Base-by-base conservation (phyloP, 2,113 vertebrate genomes). In the Sceloporus tristichus region DNA sequence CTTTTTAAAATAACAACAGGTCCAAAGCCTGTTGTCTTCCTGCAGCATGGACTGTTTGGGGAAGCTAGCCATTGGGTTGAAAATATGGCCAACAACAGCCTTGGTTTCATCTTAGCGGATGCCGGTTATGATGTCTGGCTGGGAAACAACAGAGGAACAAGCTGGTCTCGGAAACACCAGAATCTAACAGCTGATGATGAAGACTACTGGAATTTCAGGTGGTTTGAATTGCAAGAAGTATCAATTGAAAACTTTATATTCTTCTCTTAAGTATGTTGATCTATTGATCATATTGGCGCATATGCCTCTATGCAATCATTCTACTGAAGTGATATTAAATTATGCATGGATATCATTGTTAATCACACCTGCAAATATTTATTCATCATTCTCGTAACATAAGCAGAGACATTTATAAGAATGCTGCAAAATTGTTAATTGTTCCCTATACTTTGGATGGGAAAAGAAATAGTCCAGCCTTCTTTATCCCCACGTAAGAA, bases 1-100 rank as follows among this genome's bases (percentile, higher is more conserved):
- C 42, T 27, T 74, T 78, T 53, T 3, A 14, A 9, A 70, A 66
- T 70, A 86, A 5, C 93, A 65, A 81, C n/a, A 99, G 98, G 95
- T 3, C 86, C 94, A 54, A 97, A 95, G 87, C 97, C 97, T 1
- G 97, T 93, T 14, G 97, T 98, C 2, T 92, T 98, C 38, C 96
- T 99, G 9, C 98, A 99, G 87, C 98, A 98, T 7, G 98, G 98
- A 18, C 87, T 98, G 59, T 94, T 98, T 73, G 97, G 96, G 5
- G 98, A 98, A 0, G 98, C 98, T 65, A 98, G 97, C 83, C 98
- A 98, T 95, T 99, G 99, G 99, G 96, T 99, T 91, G 95, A 97
- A 89, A 98, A 99, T 93, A 94, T 94, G 29, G 96, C 97, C 2
- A 96, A 96, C 94, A 97, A 95, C 90, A 98, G 98, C 87, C 91